phyloP scores from a whole-genome alignment of 2,797 vertebrate species.

The Amblyopsis hoosieri region DNA sequence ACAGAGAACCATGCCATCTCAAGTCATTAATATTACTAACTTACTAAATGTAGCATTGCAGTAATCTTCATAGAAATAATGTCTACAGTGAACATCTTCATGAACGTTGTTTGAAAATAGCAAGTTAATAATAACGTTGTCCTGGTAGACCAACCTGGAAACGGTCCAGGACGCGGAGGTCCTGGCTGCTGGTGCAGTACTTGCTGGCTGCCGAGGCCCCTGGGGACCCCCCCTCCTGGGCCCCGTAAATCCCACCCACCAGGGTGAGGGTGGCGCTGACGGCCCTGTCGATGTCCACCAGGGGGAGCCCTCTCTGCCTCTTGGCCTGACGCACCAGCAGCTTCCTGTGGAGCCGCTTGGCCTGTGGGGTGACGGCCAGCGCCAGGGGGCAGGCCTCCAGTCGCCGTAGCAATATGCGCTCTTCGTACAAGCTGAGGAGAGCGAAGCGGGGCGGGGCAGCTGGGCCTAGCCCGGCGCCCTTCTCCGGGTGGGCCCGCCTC shows the following conservation, averaged over 20 bases:
- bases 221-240: slow-evolving; percentile 70
- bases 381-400: slow-evolving; percentile 89
- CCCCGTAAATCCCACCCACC: slow-evolving; percentile 88
- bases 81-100: too few species aligned
- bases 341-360: slow-evolving; percentile 88
- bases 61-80: too few species aligned
- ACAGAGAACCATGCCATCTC: too few species aligned
- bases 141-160: slow-evolving; percentile 83
- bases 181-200: slow-evolving; percentile 86
- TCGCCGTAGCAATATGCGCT: slow-evolving; percentile 86
- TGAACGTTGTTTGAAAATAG: too few species aligned
- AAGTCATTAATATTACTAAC: too few species aligned
- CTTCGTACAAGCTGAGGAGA: slow-evolving; percentile 88
- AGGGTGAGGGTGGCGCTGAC: slow-evolving; percentile 87
- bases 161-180: slow-evolving; percentile 90
- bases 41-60: too few species aligned
- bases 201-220: slow-evolving; percentile 49
- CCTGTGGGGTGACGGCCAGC: slow-evolving; percentile 87
- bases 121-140: too few species aligned
- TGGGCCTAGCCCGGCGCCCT: slow-evolving; percentile 39
- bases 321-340: slow-evolving; percentile 89
- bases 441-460: slow-evolving; percentile 62
- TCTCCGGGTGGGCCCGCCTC: slow-evolving; percentile 73
- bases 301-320: slow-evolving; percentile 87
- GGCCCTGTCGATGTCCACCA: slow-evolving; percentile 90